Evolutionary conservation across 2,113 vertebrate genomes (phyloP), one percentile per base, ranked within the genome.

Genomic region (Taxidea taxus): DNA sequence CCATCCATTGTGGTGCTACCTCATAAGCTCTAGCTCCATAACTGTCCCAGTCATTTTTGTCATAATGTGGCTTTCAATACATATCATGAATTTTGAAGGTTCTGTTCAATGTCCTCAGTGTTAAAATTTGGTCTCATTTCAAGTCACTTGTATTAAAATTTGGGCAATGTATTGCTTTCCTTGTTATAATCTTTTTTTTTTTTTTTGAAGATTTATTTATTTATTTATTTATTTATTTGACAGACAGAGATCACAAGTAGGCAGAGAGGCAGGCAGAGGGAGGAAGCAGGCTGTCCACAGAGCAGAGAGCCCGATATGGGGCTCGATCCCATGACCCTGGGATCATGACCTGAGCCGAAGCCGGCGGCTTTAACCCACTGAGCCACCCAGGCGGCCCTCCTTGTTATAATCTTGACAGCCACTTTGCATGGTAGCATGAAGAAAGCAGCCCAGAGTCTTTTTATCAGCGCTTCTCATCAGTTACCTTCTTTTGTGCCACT

Each of bases 181-280:
- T 90, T 66, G 21, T 87, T 90, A 77, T 81, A 13, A 92, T 93
- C 58, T 93, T 87, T n/a, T n/a, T n/a, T n/a, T n/a, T n/a, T n/a
- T n/a, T n/a, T n/a, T n/a, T n/a, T n/a, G n/a, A n/a, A n/a, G n/a
- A n/a, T n/a, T n/a, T n/a, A n/a, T n/a, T n/a, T n/a, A n/a, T n/a
- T n/a, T n/a, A n/a, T n/a, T n/a, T n/a, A n/a, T n/a, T n/a, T n/a
- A n/a, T n/a, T n/a, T n/a, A n/a, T n/a, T n/a, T n/a, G n/a, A n/a
- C n/a, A n/a, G n/a, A n/a, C n/a, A n/a, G n/a, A n/a, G n/a, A n/a
- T n/a, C n/a, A n/a, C n/a, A n/a, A n/a, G n/a, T n/a, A n/a, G n/a
- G n/a, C n/a, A n/a, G n/a, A n/a, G n/a, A n/a, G n/a, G n/a, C n/a
- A n/a, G n/a, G n/a, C n/a, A n/a, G n/a, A n/a, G n/a, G n/a, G n/a